phyloP scores from a whole-genome alignment of 2,797 vertebrate species.

The Microtus californicus region DNA sequence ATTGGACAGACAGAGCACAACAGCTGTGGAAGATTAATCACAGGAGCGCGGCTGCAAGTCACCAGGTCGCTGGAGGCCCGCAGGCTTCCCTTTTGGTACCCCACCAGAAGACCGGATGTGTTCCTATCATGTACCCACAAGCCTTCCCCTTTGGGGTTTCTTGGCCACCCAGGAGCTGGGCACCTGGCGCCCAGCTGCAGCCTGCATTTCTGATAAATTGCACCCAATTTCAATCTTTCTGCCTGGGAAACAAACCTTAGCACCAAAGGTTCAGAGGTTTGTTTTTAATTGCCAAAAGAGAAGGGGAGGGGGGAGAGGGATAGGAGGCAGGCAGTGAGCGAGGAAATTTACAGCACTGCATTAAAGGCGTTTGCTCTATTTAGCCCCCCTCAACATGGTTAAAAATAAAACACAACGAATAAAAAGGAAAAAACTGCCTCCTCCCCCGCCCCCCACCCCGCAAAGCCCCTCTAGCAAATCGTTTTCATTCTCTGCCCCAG shows the following conservation, averaged over 20 bases:
- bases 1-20: conserved; percentile 88
- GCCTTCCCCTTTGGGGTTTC: conserved; percentile 18
- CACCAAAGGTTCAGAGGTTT: background rate
- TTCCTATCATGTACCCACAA: background rate
- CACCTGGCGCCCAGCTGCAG: conserved; percentile 62
- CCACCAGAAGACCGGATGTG: conserved; percentile 41
- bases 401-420: conserved; percentile 74
- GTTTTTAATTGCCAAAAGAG: conserved; percentile 17
- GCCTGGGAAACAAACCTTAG: conserved; percentile 36
- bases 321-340: background rate
- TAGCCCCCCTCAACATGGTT: background rate
- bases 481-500: conserved; percentile 44
- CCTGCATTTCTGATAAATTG: conserved; percentile 51
- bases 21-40: conserved; percentile 95
- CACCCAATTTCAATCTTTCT: conserved; percentile 55
- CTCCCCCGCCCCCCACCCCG: no score
- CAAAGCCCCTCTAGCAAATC: background rate
- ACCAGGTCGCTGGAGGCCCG: conserved; percentile 51
- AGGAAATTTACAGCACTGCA: conserved; percentile 86
- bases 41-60: conserved; percentile 60
- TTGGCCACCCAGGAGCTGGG: conserved; percentile 48
- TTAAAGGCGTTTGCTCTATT: conserved; percentile 75
- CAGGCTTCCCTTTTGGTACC: conserved; percentile 65
- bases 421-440: conserved; percentile 52
- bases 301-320: background rate